Conservation (phyloP, 1,140 invertebrate species). For the Sinella curviseta region DNA sequence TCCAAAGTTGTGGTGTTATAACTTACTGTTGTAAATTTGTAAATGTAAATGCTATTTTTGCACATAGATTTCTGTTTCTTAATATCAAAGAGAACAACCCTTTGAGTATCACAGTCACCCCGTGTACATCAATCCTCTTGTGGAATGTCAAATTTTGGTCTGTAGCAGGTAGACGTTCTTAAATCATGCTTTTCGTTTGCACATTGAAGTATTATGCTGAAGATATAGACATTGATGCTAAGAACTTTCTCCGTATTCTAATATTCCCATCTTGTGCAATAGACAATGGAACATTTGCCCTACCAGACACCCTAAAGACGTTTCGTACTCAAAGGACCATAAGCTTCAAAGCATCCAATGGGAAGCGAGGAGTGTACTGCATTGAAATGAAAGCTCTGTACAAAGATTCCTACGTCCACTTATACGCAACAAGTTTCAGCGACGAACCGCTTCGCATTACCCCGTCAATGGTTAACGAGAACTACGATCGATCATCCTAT, state of each 20-base stretch:
- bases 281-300: background rate
- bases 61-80: conserved; percentile 51
- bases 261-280: background rate
- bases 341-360: conserved; percentile 37
- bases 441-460: conserved; percentile 48
- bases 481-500: conserved; percentile 12
- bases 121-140: conserved; percentile 53
- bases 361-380: conserved; percentile 47
- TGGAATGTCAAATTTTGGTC: conserved; percentile 52
- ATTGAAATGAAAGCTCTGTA: conserved; percentile 50
- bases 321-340: conserved; percentile 43
- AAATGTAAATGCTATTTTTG: background rate
- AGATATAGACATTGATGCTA: no score
- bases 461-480: conserved; percentile 15
- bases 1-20: background rate
- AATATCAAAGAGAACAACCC: conserved; percentile 51
- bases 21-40: background rate
- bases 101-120: conserved; percentile 53
- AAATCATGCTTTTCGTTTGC: no score
- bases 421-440: conserved; percentile 52
- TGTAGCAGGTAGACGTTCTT: conserved; percentile 28
- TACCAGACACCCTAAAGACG: conserved; percentile 29
- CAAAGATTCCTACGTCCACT: conserved; percentile 51
- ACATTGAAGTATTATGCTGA: background rate
- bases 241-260: no score